A percentile compares a stretch with the other conserved stretches of the same genome.
These are phyloP conservation scores for Acanthochromis polyacanthus DNA, from an alignment of 2,113 vertebrate genomes.

Conservation along the genomic window DNA sequence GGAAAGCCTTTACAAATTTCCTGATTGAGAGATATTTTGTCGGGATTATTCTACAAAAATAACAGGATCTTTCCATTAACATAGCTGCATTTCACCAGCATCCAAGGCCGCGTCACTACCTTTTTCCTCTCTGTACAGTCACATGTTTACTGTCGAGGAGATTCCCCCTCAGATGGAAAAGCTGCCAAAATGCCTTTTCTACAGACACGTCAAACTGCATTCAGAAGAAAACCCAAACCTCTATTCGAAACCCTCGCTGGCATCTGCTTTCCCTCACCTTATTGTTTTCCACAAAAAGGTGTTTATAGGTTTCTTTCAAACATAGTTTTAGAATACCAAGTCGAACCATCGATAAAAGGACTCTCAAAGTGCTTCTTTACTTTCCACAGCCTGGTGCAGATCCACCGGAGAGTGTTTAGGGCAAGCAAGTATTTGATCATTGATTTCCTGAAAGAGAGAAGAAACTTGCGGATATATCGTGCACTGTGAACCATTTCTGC, in stretches of 20 bases:
- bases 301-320: conserved; percentile 5
- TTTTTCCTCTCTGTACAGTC: conserved; percentile 10
- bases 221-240: conserved; percentile 19
- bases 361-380: conserved; percentile 8
- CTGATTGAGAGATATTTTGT: too few relatives aligned
- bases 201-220: conserved; percentile 16
- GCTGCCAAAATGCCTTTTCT: conserved; percentile 30
- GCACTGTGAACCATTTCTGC: too few relatives aligned
- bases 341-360: neutral
- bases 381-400: neutral
- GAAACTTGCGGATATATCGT: too few relatives aligned
- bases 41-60: conserved; percentile 9
- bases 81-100: neutral
- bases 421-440: neutral
- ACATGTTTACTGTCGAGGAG: neutral
- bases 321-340: conserved; percentile 1
- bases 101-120: neutral
- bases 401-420: neutral
- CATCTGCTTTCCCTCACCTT: conserved; percentile 11
- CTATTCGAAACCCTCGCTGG: conserved; percentile 16
- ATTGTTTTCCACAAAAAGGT: neutral
- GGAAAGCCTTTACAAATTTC: too few relatives aligned
- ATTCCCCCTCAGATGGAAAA: conserved; percentile 32
- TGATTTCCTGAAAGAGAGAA: neutral
- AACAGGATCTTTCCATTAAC: neutral